Conservation (phyloP, 2,113 vertebrate genomes). For the Oreotragus oreotragus region DNA sequence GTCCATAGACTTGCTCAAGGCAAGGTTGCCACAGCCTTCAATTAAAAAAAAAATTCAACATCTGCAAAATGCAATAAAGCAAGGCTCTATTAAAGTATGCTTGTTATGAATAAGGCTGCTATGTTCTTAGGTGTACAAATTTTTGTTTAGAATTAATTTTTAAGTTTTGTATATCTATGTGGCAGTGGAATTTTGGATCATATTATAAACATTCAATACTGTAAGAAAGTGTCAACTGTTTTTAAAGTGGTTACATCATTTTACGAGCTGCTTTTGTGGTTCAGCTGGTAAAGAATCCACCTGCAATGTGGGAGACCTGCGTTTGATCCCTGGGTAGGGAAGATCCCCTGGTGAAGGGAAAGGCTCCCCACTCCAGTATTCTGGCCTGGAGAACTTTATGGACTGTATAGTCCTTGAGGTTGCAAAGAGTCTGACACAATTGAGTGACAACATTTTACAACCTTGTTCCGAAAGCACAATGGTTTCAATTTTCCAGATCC, state of each 20-base stretch:
- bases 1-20: background rate
- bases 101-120: background rate
- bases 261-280: background rate
- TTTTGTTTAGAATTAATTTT: background rate
- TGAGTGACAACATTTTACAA: background rate
- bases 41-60: background rate
- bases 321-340: background rate
- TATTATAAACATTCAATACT: background rate
- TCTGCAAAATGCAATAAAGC: background rate
- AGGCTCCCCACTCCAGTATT: background rate
- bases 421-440: background rate
- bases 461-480: background rate
- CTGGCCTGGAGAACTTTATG: background rate
- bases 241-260: background rate
- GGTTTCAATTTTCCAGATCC: background rate
- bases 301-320: background rate
- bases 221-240: background rate
- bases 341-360: background rate
- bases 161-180: background rate
- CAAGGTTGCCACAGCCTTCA: background rate
- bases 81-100: background rate
- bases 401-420: background rate
- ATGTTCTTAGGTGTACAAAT: background rate
- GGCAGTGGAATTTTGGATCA: background rate
- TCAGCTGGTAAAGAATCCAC: background rate